Evolutionary conservation across 92 coral and sea anemone genomes (phyloP), one percentile per base, ranked within the genome.

Genomic region (Isaurus tuberculatus): DNA sequence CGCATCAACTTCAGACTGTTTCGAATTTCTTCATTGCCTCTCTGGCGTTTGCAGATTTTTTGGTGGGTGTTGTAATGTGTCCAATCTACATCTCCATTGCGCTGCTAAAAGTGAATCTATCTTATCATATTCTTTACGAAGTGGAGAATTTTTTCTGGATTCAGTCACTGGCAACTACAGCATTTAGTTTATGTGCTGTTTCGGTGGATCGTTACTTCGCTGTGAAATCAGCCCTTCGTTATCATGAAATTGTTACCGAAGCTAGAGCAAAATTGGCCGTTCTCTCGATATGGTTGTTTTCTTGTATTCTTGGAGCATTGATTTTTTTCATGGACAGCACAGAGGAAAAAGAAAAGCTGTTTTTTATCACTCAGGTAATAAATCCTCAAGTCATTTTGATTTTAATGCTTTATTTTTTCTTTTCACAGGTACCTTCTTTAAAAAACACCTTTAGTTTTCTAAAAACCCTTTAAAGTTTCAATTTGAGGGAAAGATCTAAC

Each of bases 51-150:
- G 89, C 89, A 25, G 89, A 86, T 23, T 86, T 86, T 79, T 65
- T 86, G 27, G 82, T 83, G 30, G 82, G 89, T 13, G 44, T 83
- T 79, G 36, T 79, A 26, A 43, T 57, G 11, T 78, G 82, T 40
- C 89, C 89, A 3, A 26, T 86, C 43, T 86, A 78, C 73, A 69
- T 79, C 49, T 85, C 75, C 36, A 86, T 79, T 83, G 80, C 82
- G 16, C 67, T 86, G 1, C 33, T 36, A 63, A 78, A 63, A 34
- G 69, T 75, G 40, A 65, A 37, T 8, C 30, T 70, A 15, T 34
- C 75, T 22, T 8, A 70, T 19, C 75, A 70, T 23, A 22, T 70
- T 15, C 51, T 70, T 34, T 70, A 70, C 14, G 20, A 37, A 33
- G 51, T 36, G 51, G 75, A 70, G 11, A 70, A 70, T 33, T 34